phyloP scores from a whole-genome alignment of 2,797 vertebrate genomes.

The Lagocephalus sceleratus region DNA sequence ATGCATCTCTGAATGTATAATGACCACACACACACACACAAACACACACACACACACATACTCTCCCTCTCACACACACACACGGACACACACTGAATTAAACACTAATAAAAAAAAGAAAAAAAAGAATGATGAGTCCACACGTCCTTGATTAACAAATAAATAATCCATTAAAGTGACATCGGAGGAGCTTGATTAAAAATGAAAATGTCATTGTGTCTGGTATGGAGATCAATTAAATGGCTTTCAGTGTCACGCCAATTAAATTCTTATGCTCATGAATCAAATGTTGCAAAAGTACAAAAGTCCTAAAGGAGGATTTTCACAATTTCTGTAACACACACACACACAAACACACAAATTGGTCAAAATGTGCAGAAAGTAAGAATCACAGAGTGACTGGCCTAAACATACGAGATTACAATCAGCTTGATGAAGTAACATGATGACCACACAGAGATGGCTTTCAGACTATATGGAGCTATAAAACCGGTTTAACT shows the following conservation, averaged over 20 bases:
- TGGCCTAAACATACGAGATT: slow-evolving; percentile 52
- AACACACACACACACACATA: no score
- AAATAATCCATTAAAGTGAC: no score
- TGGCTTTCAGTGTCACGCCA: background rate
- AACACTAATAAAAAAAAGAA: background rate
- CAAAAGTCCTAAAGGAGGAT: slow-evolving; percentile 17
- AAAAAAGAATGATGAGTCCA: background rate
- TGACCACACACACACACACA: no score
- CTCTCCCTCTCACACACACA: no score
- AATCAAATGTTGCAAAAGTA: slow-evolving; percentile 5
- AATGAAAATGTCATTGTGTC: slow-evolving; percentile 4
- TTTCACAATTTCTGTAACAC: slow-evolving; percentile 28
- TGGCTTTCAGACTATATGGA: slow-evolving; percentile 46
- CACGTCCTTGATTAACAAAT: background rate
- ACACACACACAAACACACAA: slow-evolving; percentile 10
- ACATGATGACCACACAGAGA: slow-evolving; percentile 55
- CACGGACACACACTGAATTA: background rate
- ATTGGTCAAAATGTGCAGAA: slow-evolving; percentile 55
- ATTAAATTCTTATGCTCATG: background rate
- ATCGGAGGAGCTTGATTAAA: background rate
- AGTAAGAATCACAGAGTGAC: slow-evolving; percentile 47
- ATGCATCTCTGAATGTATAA: slow-evolving; percentile 21
- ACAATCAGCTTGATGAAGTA: slow-evolving; percentile 79
- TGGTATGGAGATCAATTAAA: background rate
- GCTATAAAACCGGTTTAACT: slow-evolving; percentile 40